Percentiles rank a stretch among this genome's conserved stretches.
These are phyloP conservation scores for Glomeris maerens DNA, from an alignment of 1,140 invertebrate species.

Conservation along the genomic window DNA sequence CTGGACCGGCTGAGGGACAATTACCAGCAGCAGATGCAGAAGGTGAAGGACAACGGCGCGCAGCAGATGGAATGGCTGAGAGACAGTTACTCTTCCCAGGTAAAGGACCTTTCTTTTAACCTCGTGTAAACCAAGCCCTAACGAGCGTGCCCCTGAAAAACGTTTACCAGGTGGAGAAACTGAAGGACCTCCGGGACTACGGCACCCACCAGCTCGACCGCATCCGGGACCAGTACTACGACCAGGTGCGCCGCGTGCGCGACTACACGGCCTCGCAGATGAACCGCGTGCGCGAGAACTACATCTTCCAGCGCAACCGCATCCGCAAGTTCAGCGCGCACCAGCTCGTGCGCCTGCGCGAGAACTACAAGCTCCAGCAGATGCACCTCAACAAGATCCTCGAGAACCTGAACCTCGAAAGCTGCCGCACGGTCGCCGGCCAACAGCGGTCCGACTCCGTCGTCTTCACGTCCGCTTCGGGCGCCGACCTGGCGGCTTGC, in stretches of 20 bases:
- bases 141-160: no score
- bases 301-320: constrained; percentile 83
- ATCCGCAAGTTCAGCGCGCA: constrained; percentile 87
- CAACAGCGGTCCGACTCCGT: constrained; percentile 62
- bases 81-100: constrained; percentile 74
- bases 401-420: constrained; percentile 87
- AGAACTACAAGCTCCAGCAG: constrained; percentile 89
- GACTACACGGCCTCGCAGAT: constrained; percentile 78
- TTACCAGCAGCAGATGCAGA: constrained; percentile 73
- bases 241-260: constrained; percentile 52
- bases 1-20: constrained; percentile 70
- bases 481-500: background rate
- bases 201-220: constrained; percentile 66
- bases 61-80: constrained; percentile 87
- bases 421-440: constrained; percentile 65
- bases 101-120: no score
- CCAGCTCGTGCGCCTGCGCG: constrained; percentile 69
- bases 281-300: constrained; percentile 84
- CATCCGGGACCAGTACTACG: constrained; percentile 77
- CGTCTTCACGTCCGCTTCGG: constrained; percentile 26
- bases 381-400: constrained; percentile 85
- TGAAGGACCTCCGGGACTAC: constrained; percentile 76
- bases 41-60: constrained; percentile 80
- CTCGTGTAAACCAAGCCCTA: no score
- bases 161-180: constrained; percentile 63